Percentiles rank a stretch among this genome's conserved stretches.
These are phyloP conservation scores for Orthonyx spaldingii DNA, from an alignment of 2,113 vertebrate genomes.

Conservation along the genomic window DNA sequence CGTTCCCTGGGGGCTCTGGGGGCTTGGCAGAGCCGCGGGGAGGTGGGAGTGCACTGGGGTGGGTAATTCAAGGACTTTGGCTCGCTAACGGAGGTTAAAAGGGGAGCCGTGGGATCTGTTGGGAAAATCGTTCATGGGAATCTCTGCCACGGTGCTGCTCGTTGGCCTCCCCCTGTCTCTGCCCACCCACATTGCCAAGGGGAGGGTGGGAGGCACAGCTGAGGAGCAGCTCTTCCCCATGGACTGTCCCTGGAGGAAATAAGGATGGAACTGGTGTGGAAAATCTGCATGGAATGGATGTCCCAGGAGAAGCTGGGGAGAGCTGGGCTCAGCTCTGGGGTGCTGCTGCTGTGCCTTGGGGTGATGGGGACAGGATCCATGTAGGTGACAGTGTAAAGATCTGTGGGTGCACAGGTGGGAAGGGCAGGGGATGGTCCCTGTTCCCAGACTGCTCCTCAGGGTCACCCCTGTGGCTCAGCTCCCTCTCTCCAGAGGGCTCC, in stretches of 20 bases:
- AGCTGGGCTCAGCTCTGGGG: rapidly evolving
- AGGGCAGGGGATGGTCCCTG: background rate
- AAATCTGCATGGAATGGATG: rapidly evolving
- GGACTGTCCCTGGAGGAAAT: background rate
- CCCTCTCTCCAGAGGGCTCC: background rate
- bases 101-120: background rate
- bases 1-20: background rate
- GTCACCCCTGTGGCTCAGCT: background rate
- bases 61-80: background rate
- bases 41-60: background rate
- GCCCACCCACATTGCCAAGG: background rate
- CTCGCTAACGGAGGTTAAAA: constrained; percentile 1
- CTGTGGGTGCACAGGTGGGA: background rate
- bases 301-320: rapidly evolving
- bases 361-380: background rate
- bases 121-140: background rate
- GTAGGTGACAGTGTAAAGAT: background rate
- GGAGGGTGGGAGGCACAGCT: background rate
- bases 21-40: background rate
- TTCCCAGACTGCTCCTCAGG: background rate
- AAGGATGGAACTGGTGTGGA: background rate
- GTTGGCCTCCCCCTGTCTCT: background rate
- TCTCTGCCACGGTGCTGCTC: background rate
- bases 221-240: background rate
- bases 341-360: background rate